Conservation (phyloP, 2,113 vertebrate species). For the Clarias batrachus region DNA sequence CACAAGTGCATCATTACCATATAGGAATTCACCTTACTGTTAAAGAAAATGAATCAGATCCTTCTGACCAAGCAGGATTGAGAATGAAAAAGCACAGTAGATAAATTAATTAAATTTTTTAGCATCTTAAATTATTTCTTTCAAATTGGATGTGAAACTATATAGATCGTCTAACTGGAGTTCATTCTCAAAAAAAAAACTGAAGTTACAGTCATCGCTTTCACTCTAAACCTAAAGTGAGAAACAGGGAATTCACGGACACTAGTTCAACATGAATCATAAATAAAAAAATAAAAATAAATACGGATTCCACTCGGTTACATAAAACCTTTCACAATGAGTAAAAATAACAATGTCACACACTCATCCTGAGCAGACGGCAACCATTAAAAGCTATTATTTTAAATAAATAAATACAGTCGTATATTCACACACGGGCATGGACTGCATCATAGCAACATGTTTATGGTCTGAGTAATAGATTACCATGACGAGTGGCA, state of each 20-base stretch:
- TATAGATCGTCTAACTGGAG: not conserved
- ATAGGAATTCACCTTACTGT: too few relatives aligned
- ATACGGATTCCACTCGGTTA: not conserved
- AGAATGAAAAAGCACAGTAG: not conserved
- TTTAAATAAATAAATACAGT: not conserved
- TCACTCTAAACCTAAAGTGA: not conserved
- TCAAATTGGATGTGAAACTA: not conserved
- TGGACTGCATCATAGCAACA: slow-evolving; percentile 35
- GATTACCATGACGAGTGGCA: slow-evolving; percentile 45
- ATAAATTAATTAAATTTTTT: not conserved
- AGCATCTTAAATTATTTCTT: not conserved
- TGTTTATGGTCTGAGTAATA: slow-evolving; percentile 53
- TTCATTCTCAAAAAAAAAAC: not conserved
- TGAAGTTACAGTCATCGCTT: not conserved
- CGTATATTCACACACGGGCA: slow-evolving; percentile 26
- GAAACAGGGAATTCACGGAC: not conserved
- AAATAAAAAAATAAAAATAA: not conserved
- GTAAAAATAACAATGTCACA: not conserved
- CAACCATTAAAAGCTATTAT: slow-evolving; percentile 30
- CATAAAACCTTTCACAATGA: not conserved
- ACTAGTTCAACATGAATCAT: not conserved
- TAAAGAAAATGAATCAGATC: not conserved
- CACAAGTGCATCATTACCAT: not conserved
- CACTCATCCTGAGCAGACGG: slow-evolving; percentile 10
- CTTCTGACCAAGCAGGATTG: not conserved